These are phyloP conservation scores for Pagetopsis macropterus DNA, from an alignment of 2,797 vertebrate species.

Conservation along the genomic window DNA sequence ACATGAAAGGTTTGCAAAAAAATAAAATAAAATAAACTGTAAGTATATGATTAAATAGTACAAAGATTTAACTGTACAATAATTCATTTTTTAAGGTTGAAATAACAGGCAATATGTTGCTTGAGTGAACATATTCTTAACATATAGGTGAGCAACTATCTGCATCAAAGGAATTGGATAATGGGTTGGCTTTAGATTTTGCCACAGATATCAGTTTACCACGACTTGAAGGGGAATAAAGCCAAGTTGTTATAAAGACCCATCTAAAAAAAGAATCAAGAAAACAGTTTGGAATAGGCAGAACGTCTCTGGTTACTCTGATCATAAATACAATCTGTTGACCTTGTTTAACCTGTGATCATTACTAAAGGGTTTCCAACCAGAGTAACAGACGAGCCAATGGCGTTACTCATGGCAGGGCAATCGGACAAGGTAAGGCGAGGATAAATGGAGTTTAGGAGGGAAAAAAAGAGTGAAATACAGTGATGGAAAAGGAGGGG, in stretches of 20 bases:
- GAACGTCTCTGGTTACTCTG: background rate
- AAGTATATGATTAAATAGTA: no score
- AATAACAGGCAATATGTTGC: no score
- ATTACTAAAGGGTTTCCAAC: background rate
- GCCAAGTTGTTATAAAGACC: no score
- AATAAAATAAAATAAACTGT: no score
- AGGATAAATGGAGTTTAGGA: background rate
- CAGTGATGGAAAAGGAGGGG: background rate
- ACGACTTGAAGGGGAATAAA: background rate
- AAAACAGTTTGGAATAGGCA: background rate
- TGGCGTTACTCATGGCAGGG: background rate
- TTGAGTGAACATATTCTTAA: no score
- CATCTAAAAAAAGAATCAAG: background rate
- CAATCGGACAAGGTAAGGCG: background rate
- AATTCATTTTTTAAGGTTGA: no score
- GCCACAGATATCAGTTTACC: background rate
- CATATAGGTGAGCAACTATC: no score
- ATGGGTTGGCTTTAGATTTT: background rate
- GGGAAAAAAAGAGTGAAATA: background rate
- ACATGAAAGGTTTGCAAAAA: background rate
- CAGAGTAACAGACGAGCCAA: background rate
- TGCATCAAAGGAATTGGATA: no score
- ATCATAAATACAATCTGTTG: background rate
- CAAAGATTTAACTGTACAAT: no score
- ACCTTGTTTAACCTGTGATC: background rate